Conservation (phyloP, 2,888 invertebrate species). For the Clunio marinus region DNA sequence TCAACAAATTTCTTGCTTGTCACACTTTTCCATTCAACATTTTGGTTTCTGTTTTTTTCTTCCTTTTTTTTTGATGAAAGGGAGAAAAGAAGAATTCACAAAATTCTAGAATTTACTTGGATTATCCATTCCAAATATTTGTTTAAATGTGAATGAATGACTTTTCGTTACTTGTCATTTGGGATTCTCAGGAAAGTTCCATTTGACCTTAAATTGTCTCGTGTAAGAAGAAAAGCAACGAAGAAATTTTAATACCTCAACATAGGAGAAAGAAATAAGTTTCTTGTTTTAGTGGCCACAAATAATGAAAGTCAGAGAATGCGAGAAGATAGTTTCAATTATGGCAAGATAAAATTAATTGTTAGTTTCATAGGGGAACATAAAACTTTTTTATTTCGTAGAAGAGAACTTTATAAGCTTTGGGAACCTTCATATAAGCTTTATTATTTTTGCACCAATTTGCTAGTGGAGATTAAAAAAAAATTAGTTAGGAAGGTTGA, state of each 20-base stretch:
- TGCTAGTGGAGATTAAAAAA: neutral
- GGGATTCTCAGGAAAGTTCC: too few species aligned
- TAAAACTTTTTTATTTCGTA: neutral
- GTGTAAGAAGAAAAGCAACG: neutral
- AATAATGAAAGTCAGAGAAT: neutral
- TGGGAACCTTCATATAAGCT: neutral
- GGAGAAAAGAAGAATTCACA: too few species aligned
- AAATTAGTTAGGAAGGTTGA: neutral
- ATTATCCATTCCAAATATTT: neutral
- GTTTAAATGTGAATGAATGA: neutral
- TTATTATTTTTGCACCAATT: neutral
- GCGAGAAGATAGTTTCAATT: slow-evolving; percentile 29
- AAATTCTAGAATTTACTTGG: neutral
- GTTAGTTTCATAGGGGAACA: neutral
- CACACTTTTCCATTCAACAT: neutral
- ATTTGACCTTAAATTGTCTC: too few species aligned
- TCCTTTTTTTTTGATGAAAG: too few species aligned
- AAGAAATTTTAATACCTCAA: neutral
- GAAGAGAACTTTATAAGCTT: neutral
- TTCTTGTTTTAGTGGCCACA: neutral
- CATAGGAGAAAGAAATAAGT: neutral
- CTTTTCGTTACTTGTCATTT: too few species aligned
- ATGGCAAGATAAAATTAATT: slow-evolving; percentile 32
- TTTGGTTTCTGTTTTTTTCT: too few species aligned
- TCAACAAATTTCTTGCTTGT: slow-evolving; percentile 20